phyloP scores from a whole-genome alignment of 2,797 vertebrate species.

The Poecilia picta region DNA sequence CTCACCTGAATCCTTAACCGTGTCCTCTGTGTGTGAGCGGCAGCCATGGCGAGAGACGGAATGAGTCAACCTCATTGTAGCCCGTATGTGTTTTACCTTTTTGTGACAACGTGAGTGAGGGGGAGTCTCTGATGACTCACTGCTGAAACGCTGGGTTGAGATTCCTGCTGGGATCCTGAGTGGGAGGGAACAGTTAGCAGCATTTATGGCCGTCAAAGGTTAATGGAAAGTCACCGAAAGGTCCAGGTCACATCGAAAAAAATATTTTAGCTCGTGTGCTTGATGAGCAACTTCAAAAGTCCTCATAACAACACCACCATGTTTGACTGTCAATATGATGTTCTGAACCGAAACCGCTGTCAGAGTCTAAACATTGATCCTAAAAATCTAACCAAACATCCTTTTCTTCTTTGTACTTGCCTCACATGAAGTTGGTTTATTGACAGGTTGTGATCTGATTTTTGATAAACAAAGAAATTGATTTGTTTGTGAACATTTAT shows the following conservation, averaged over 20 bases:
- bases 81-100: not conserved
- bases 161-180: constrained; percentile 30
- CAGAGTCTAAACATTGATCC: not conserved
- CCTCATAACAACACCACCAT: not conserved
- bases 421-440: not conserved
- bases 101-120: constrained; percentile 24
- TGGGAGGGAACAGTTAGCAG: not conserved
- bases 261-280: not conserved
- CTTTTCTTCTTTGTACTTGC: not conserved
- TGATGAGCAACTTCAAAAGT: not conserved
- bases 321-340: not conserved
- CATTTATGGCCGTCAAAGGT: not conserved
- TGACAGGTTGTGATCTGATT: not conserved
- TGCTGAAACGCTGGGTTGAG: constrained; percentile 28
- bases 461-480: not conserved
- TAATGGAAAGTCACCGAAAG: not conserved
- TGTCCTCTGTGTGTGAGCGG: not conserved
- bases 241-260: not conserved
- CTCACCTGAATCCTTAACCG: constrained; percentile 8
- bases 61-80: constrained; percentile 54
- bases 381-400: not conserved
- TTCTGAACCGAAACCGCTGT: not conserved
- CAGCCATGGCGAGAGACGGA: constrained; percentile 1
- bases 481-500: not conserved
- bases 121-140: constrained; percentile 61